Evolutionary conservation across 2,113 vertebrate species (phyloP).

Genomic region (Engraulis encrasicolus): DNA sequence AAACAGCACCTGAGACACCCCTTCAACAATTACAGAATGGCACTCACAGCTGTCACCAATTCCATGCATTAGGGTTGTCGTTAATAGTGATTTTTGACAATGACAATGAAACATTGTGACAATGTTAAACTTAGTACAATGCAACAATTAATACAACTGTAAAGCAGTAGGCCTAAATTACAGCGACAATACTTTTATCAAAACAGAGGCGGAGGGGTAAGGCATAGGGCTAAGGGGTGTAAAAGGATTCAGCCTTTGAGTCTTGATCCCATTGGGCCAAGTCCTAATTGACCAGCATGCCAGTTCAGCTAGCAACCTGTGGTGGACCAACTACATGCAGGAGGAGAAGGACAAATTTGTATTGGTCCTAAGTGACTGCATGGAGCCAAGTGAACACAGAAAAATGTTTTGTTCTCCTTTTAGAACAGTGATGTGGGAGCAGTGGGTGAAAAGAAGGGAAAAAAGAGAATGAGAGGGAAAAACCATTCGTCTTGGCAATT

Average conservation of each 20-base stretch:
- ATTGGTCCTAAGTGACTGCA: not conserved
- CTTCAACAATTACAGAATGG: no score
- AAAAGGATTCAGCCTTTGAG: not conserved
- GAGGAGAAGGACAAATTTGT: not conserved
- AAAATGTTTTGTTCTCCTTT: constrained; percentile 11
- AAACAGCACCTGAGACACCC: no score
- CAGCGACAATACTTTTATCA: no score
- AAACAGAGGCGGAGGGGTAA: not conserved
- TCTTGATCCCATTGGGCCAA: not conserved
- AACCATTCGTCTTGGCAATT: not conserved
- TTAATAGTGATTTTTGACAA: no score
- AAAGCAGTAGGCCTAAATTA: no score
- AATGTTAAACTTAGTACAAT: no score
- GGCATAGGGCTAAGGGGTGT: not conserved
- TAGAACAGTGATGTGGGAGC: constrained; percentile 1
- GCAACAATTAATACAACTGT: no score
- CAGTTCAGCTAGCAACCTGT: not conserved
- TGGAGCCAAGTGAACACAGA: not conserved
- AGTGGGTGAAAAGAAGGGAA: not conserved
- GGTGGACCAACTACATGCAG: not conserved
- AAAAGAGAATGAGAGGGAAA: not conserved
- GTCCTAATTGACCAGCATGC: not conserved
- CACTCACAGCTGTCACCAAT: no score
- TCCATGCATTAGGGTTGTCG: no score
- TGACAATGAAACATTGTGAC: no score